Conservation (phyloP, 2,888 invertebrate genomes). For the Dorcus hopei region DNA sequence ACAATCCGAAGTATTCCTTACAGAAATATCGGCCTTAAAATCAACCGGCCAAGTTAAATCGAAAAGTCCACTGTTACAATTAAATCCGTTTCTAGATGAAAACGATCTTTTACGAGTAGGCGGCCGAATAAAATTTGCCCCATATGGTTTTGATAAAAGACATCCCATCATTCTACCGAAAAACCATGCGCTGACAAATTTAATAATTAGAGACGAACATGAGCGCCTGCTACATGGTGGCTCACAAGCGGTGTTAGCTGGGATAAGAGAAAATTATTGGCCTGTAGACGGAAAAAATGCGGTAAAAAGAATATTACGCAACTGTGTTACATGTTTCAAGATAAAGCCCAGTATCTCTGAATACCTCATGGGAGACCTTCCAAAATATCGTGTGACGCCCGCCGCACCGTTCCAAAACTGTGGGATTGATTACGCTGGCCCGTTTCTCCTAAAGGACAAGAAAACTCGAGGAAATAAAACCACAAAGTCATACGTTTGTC, state of each 20-base stretch:
- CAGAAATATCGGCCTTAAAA: conserved; percentile 2
- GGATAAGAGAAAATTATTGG: conserved; percentile 19
- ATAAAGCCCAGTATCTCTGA: conserved; percentile 12
- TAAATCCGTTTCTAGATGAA: conserved; percentile 28
- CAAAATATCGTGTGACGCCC: conserved; percentile 6
- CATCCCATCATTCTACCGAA: conserved; percentile 32
- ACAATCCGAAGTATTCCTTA: background rate
- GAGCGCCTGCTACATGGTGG: conserved; percentile 27
- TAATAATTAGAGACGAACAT: conserved; percentile 28
- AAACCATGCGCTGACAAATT: conserved; percentile 25
- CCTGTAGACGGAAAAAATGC: conserved; percentile 6
- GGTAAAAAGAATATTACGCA: conserved; percentile 4
- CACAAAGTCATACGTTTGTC: conserved; percentile 29
- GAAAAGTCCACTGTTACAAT: conserved; percentile 18
- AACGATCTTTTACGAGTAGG: conserved; percentile 29
- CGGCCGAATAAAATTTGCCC: conserved; percentile 27
- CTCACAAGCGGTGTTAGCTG: conserved; percentile 25
- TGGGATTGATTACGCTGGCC: conserved; percentile 32
- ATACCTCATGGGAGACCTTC: conserved; percentile 21
- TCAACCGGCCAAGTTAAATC: conserved; percentile 14
- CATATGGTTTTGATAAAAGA: conserved; percentile 18
- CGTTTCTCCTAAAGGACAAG: conserved; percentile 23
- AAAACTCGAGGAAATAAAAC: conserved; percentile 17
- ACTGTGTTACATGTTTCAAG: conserved; percentile 18
- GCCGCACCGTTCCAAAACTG: conserved; percentile 13